Base-by-base conservation (phyloP, 1,140 invertebrate species). In the Manduca sexta region DNA sequence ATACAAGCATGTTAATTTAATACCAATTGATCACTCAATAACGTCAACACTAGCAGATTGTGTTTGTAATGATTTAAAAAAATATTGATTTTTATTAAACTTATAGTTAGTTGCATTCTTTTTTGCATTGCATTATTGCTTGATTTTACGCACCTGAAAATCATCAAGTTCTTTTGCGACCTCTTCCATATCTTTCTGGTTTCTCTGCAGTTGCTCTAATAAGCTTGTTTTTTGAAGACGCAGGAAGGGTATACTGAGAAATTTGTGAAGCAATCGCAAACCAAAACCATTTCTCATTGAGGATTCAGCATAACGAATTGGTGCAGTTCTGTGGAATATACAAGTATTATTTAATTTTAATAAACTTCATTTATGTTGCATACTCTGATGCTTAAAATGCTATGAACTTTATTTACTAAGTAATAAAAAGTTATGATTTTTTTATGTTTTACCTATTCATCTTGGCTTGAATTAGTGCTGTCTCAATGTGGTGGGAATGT, bases 201-300 rank as follows among this genome's bases (percentile, higher is more conserved):
- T 99, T 10, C 93, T 92, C 72, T 97, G 93, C 16, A 99, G 76
- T 77, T 98, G 97, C 56, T 92, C 91, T 33, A 97, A 69, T 14
- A 99, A 80, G 8, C 95, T 95, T 65, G 95, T 94, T 61, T 92
- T 89, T 89, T 99, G 97, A 12, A 99, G 83, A 71, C 96, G 92
- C 29, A 99, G 88, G 72, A 98, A 99, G 48, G 97, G 97, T 56
- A 99, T 87, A 87, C 98, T 98, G 65, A 99, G 95, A 84, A 98
- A 99, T 87, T 97, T 97, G 85, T 99, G 96, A 26, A 99, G 85
- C 50, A 97, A 90, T 81, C 96, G 95, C 38, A 99, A 82, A 18
- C 97, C 97, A 89, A 98, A 98, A 7, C 96, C 96, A 88, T 98
- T 98, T 69, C 95, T 90, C 97, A 99, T 98, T 1, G 97, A 98